These are phyloP conservation scores for Cercopithecus petaurista DNA, from an alignment of 2,797 vertebrate species.

Conservation along the genomic window DNA sequence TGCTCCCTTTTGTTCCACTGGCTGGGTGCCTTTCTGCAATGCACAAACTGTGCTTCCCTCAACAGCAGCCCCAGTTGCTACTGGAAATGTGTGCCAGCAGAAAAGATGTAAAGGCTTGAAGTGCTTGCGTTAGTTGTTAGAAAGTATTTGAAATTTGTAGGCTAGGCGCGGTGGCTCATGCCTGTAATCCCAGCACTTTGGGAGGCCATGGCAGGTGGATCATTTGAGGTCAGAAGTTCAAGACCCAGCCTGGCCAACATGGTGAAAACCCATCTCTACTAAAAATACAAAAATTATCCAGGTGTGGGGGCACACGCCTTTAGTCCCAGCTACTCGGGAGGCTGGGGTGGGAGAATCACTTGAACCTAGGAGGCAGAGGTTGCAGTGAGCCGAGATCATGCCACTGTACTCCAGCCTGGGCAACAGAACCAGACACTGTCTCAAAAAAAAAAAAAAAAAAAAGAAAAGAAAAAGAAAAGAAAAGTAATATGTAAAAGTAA, in stretches of 20 bases:
- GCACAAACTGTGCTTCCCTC: not conserved
- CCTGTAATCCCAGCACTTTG: not conserved
- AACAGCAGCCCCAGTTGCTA: not conserved
- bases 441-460: not conserved
- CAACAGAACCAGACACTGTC: not conserved
- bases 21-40: constrained; percentile 40
- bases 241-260: not conserved
- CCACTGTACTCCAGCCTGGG: not conserved
- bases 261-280: not conserved
- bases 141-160: not conserved
- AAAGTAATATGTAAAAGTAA: not conserved
- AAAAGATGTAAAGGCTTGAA: constrained; percentile 12
- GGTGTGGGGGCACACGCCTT: not conserved
- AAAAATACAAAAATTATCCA: not conserved
- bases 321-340: not conserved
- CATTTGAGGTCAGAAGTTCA: not conserved
- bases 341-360: not conserved
- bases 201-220: not conserved
- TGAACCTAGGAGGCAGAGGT: not conserved
- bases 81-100: not conserved
- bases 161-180: not conserved
- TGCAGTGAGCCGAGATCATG: not conserved
- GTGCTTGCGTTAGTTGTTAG: not conserved
- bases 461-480: too few relatives aligned
- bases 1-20: constrained; percentile 55